Conservation (phyloP, 2,797 vertebrate genomes). For the Sebastes kiyomatsui region DNA sequence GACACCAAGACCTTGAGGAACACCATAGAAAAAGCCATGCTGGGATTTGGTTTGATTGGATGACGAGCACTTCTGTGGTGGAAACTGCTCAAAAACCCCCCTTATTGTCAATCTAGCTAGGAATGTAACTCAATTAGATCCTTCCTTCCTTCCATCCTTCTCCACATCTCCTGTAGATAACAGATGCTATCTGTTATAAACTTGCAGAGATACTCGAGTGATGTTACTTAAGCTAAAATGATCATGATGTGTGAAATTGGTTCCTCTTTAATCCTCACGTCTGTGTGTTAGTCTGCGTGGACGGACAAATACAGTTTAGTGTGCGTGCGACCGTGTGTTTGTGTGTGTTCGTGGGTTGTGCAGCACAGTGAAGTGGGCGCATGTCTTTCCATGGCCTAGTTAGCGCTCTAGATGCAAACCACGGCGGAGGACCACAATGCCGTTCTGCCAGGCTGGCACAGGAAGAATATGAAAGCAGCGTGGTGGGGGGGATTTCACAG, state of each 20-base stretch:
- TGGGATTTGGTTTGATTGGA: no score
- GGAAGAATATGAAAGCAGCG: not conserved
- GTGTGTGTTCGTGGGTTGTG: not conserved
- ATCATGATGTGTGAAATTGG: not conserved
- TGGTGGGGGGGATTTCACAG: not conserved
- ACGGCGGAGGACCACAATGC: constrained; percentile 13
- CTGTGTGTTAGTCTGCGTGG: not conserved
- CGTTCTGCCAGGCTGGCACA: not conserved
- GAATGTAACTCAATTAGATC: not conserved
- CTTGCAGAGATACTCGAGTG: not conserved
- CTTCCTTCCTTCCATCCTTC: not conserved
- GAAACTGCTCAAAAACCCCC: no score
- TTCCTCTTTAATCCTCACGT: not conserved
- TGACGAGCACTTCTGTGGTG: no score
- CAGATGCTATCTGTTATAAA: not conserved
- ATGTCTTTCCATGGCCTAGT: not conserved
- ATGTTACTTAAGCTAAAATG: not conserved
- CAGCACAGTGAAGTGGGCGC: not conserved
- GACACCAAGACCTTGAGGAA: no score
- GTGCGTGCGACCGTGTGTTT: not conserved
- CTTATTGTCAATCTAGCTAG: no score
- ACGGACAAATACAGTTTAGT: not conserved
- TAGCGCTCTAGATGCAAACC: constrained; percentile 4
- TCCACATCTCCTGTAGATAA: not conserved
- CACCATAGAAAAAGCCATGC: no score